A percentile compares a stretch with the other conserved stretches of the same genome.
Evolutionary conservation across 2,888 invertebrate genomes (phyloP).

Genomic region (Eupsilia transversa): DNA sequence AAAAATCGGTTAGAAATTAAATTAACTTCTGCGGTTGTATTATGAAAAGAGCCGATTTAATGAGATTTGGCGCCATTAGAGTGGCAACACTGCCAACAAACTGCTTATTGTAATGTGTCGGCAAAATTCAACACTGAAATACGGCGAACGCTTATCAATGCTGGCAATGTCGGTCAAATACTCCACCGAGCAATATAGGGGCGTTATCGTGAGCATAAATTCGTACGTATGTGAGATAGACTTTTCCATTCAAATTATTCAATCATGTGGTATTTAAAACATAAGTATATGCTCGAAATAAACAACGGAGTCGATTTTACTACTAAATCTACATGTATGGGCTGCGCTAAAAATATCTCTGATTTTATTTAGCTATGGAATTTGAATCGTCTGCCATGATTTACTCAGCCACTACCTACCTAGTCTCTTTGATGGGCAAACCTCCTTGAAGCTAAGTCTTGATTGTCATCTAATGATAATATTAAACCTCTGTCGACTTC

Average conservation of each 20-base stretch:
- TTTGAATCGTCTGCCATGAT: constrained; percentile 5
- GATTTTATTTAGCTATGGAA: background rate
- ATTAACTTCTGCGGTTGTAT: constrained; percentile 51
- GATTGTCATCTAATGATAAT: constrained; percentile 41
- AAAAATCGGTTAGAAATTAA: too few species aligned
- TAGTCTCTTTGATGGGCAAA: constrained; percentile 6
- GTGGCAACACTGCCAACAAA: constrained; percentile 54
- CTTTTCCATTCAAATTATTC: constrained; percentile 53
- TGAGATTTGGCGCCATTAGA: constrained; percentile 45
- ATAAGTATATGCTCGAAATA: background rate
- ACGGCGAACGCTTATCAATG: constrained; percentile 73
- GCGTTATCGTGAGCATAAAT: constrained; percentile 78
- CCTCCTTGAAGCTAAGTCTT: constrained; percentile 6
- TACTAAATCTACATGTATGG: background rate
- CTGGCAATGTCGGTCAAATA: constrained; percentile 77
- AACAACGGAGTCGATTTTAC: background rate
- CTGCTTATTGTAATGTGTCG: constrained; percentile 50
- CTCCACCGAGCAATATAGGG: constrained; percentile 75
- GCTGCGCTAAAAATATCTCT: constrained; percentile 12
- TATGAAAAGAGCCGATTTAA: constrained; percentile 53
- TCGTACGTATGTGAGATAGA: constrained; percentile 54
- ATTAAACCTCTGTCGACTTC: constrained; percentile 21
- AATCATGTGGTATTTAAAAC: constrained; percentile 31
- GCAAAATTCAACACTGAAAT: constrained; percentile 64
- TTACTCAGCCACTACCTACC: background rate